Conservation (phyloP, 2,888 invertebrate species). For the Orgyia antiqua region DNA sequence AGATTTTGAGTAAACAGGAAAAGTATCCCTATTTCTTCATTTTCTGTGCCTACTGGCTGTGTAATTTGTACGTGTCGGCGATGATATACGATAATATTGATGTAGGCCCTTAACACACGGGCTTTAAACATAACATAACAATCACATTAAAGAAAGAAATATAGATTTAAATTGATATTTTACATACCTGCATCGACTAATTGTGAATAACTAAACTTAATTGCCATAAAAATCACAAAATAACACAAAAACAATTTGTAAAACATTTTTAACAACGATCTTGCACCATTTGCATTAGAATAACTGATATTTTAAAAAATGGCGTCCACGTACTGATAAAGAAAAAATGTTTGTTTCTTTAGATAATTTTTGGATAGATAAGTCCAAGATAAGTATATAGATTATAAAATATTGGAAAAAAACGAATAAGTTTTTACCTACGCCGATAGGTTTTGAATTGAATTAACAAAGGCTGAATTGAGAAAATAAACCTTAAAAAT, state of each 20-base stretch:
- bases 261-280: not conserved
- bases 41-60: too few species aligned
- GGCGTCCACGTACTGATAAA: conserved; percentile 7
- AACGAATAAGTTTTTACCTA: not conserved
- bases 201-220: conserved; percentile 15
- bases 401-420: not conserved
- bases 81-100: too few species aligned
- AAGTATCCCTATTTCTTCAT: too few species aligned
- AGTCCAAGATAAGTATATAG: not conserved
- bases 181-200: conserved; percentile 9
- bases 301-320: conserved; percentile 4
- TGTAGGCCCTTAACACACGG: too few species aligned
- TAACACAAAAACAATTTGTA: conserved; percentile 7
- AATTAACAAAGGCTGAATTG: too few species aligned
- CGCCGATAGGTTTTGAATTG: too few species aligned
- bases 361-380: conserved; percentile 2
- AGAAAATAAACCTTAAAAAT: too few species aligned
- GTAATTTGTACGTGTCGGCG: too few species aligned
- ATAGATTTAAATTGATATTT: too few species aligned
- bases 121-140: too few species aligned
- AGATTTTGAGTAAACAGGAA: too few species aligned
- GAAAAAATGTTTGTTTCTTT: not conserved
- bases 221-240: conserved; percentile 12
- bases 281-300: not conserved
- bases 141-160: too few species aligned